Evolutionary conservation across 2,888 invertebrate genomes (phyloP).

Genomic region (Hypselothyrea guttata): DNA sequence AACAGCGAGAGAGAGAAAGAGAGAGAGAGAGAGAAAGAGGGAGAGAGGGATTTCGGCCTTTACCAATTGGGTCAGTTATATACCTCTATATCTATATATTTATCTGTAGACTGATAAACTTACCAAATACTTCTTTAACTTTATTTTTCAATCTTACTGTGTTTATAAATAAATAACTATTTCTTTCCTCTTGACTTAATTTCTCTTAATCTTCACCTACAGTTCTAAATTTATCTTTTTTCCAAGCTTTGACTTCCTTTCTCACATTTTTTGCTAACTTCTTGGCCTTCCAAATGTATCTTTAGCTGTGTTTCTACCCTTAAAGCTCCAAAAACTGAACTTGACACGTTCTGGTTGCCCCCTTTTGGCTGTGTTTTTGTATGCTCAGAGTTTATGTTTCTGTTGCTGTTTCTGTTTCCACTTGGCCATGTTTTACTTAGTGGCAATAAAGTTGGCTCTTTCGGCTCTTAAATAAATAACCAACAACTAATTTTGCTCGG

Average conservation of each 20-base stretch:
- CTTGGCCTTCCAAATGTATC: background rate
- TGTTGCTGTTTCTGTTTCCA: constrained; percentile 9
- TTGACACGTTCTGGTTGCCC: constrained; percentile 20
- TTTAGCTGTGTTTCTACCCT: background rate
- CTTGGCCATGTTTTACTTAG: constrained; percentile 50
- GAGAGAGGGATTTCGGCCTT: too few relatives aligned
- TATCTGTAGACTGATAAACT: too few relatives aligned
- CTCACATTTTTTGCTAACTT: background rate
- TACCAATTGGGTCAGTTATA: too few relatives aligned
- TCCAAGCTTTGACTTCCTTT: constrained; percentile 1
- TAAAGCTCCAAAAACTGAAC: constrained; percentile 6
- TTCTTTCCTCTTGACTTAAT: too few relatives aligned
- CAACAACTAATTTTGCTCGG: constrained; percentile 26
- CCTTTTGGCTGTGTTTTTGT: constrained; percentile 22
- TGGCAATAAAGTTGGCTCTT: constrained; percentile 26
- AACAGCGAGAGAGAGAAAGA: too few relatives aligned
- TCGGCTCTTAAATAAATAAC: constrained; percentile 38
- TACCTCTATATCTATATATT: too few relatives aligned
- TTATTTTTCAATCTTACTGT: too few relatives aligned
- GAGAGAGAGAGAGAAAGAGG: too few relatives aligned
- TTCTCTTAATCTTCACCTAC: too few relatives aligned
- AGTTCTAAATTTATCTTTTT: background rate
- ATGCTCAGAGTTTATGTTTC: constrained; percentile 20
- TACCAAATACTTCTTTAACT: too few relatives aligned
- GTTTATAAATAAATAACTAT: too few relatives aligned